Conservation (phyloP, 2,113 vertebrate species). For the Stigmatopora argus region DNA sequence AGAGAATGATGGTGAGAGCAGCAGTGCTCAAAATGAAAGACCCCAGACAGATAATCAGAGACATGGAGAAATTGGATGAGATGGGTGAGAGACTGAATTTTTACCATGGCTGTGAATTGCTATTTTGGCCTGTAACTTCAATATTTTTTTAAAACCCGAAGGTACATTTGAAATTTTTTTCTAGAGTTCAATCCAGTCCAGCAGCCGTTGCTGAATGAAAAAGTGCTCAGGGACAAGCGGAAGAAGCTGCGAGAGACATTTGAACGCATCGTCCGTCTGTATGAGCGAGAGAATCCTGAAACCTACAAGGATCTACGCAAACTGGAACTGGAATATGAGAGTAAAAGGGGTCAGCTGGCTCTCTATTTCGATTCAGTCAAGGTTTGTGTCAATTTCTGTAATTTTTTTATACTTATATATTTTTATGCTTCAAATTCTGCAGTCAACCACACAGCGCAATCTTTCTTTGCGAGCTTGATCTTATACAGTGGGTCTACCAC, state of each 20-base stretch:
- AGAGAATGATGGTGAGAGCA: constrained; percentile 98
- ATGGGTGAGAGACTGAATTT: constrained; percentile 78
- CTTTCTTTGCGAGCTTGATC: too few species aligned
- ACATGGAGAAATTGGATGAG: constrained; percentile 99
- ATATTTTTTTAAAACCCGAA: neutral
- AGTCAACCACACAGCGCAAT: too few species aligned
- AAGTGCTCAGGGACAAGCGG: constrained; percentile 93
- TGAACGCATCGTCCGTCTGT: constrained; percentile 89
- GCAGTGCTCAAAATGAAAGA: constrained; percentile 99
- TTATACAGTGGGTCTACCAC: too few species aligned
- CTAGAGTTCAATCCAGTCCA: constrained; percentile 97
- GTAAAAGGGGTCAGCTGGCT: constrained; percentile 91
- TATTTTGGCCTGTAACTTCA: neutral
- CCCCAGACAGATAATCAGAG: constrained; percentile 95
- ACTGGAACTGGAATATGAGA: constrained; percentile 91
- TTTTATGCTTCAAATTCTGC: neutral
- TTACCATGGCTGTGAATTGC: neutral
- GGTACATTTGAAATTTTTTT: neutral
- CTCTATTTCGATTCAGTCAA: constrained; percentile 98
- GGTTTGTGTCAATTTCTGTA: constrained; percentile 47
- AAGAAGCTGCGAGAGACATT: constrained; percentile 97
- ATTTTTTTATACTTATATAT: neutral
- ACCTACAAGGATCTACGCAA: constrained; percentile 93
- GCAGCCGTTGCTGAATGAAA: constrained; percentile 90
- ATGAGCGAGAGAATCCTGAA: constrained; percentile 94